Evolutionary conservation across 1,140 invertebrate species (phyloP), one percentile per base, ranked within the genome.

Genomic region (Spodoptera litura): DNA sequence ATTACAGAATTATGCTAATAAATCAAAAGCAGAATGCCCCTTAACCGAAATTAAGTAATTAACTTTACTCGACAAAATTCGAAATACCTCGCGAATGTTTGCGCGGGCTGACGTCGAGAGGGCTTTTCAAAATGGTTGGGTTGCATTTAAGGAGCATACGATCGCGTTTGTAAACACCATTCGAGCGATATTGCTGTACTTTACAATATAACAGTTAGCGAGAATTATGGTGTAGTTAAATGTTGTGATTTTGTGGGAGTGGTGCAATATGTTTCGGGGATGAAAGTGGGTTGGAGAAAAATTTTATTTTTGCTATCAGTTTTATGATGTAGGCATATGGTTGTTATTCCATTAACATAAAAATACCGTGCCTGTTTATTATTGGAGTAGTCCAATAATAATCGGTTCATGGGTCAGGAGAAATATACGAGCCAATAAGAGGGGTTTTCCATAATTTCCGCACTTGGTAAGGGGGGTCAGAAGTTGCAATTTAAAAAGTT

Each of bases 41-140:
- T 83, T 80, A 84, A 85, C 79, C 74, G 72, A 83, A 86, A 86
- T 86, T 79, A 86, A 86, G 85, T 86, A 84, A 86, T 86, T 86
- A 86, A 86, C 74, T 74, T 78, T 75, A 82, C 31, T 71, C 81
- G 59, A 52, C 81, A 53, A 79, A 80, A 79, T 84, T 82, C 75
- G 78, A 80, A 83, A 83, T 73, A 56, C 74, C 6, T 15, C 38
- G 49, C 20, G 15, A 51, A 11, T 83, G 78, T 84, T 81, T 77
- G 72, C 9, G 38, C 68, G 9, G 49, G 66, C n/a, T 12, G 52
- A 12, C 5, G 15, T 62, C 56, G 58, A 68, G 62, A 66, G 49
- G 44, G 35, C 74, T 66, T 77, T 68, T 77, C 27, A 55, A 77
- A 25, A 35, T 44, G 62, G 74, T 13, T 8, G 51, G 51, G 25